phyloP scores from a whole-genome alignment of 2,888 invertebrate genomes.

The Cerastis rubricosa region DNA sequence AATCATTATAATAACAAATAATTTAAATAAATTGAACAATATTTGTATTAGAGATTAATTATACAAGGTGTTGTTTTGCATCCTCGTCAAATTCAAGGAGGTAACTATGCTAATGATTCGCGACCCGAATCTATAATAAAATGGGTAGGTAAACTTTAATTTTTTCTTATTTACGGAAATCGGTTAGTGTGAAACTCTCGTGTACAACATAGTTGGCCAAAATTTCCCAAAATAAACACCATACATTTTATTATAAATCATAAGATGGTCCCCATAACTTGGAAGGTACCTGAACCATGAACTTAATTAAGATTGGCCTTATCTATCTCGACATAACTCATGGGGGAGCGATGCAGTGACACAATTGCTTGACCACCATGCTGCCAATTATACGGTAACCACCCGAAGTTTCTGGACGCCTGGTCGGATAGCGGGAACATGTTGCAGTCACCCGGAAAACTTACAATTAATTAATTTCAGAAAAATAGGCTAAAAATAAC shows the following conservation, averaged over 20 bases:
- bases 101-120: no score
- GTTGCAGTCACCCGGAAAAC: background rate
- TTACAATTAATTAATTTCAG: background rate
- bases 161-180: no score
- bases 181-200: no score
- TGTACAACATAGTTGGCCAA: no score
- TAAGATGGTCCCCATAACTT: slow-evolving; percentile 14
- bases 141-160: no score
- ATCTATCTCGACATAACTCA: slow-evolving; percentile 47
- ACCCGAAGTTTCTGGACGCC: background rate
- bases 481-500: background rate
- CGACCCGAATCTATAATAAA: no score
- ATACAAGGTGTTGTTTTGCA: no score
- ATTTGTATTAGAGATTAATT: no score
- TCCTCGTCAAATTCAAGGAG: no score
- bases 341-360: slow-evolving; percentile 18
- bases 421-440: background rate
- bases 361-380: slow-evolving; percentile 44
- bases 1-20: no score
- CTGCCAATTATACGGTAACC: background rate
- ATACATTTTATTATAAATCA: background rate
- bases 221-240: background rate
- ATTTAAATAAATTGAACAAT: no score
- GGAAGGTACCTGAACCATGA: slow-evolving; percentile 5
- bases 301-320: slow-evolving; percentile 51